Conservation (phyloP, 2,113 vertebrate species). For the Tachysurus vachellii region DNA sequence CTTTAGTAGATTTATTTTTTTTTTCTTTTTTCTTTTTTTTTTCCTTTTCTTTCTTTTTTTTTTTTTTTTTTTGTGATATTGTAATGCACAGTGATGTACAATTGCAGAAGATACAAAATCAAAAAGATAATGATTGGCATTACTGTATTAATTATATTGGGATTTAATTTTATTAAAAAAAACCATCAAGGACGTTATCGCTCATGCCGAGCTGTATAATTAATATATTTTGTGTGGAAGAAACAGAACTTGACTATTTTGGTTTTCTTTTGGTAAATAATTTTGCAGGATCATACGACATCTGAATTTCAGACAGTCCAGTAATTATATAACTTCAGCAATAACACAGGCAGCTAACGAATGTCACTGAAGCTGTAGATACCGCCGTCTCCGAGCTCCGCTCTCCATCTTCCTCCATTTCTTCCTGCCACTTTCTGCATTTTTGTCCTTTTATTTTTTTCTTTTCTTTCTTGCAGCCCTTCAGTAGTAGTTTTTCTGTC, state of each 20-base stretch:
- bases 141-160: constrained; percentile 96
- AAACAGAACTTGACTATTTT: constrained; percentile 88
- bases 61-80: constrained; percentile 90
- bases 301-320: constrained; percentile 94
- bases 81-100: constrained; percentile 94
- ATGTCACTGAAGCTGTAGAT: constrained; percentile 99
- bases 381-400: constrained; percentile 69
- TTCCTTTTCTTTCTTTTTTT: constrained; percentile 80
- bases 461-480: not conserved
- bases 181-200: constrained; percentile 75
- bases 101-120: constrained; percentile 77
- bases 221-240: constrained; percentile 99
- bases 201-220: constrained; percentile 95
- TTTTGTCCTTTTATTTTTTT: not conserved
- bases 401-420: constrained; percentile 2
- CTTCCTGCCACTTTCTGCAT: not conserved
- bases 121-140: constrained; percentile 82
- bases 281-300: constrained; percentile 93
- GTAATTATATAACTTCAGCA: constrained; percentile 82
- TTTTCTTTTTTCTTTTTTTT: constrained; percentile 86
- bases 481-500: not conserved
- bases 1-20: constrained; percentile 91
- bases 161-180: constrained; percentile 97
- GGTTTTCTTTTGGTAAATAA: constrained; percentile 93
- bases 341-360: constrained; percentile 99